A percentile compares a stretch with the other conserved stretches of the same genome.
Evolutionary conservation across 2,113 vertebrate genomes (phyloP).

Genomic region (Lepus americanus): DNA sequence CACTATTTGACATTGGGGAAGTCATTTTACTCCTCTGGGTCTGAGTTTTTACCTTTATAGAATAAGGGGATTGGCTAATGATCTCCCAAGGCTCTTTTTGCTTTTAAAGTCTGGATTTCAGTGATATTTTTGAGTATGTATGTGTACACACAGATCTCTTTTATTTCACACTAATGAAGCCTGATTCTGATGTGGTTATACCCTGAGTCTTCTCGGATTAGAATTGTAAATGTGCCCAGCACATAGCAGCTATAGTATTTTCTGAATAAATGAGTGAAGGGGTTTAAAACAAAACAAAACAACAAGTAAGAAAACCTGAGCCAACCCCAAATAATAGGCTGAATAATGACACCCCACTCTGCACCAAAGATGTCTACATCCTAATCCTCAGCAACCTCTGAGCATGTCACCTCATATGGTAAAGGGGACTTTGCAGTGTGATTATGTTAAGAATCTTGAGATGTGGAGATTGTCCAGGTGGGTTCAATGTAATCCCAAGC

Average conservation of each 20-base stretch:
- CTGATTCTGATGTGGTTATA: not conserved
- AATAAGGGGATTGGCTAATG: not conserved
- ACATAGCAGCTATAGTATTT: not conserved
- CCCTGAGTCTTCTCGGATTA: not conserved
- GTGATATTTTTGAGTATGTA: not conserved
- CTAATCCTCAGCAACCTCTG: not conserved
- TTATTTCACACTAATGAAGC: slow-evolving; percentile 3
- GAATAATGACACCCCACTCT: too few relatives aligned
- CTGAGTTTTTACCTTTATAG: not conserved
- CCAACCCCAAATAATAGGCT: not conserved
- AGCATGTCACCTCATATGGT: not conserved
- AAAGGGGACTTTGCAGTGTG: not conserved
- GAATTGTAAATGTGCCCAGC: not conserved
- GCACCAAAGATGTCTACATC: not conserved
- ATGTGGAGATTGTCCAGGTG: not conserved
- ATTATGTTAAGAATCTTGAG: not conserved
- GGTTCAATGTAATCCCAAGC: not conserved
- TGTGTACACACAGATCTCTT: not conserved
- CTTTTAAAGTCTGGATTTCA: slow-evolving; percentile 23
- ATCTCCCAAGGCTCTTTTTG: not conserved
- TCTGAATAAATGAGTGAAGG: slow-evolving; percentile 10
- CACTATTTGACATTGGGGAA: not conserved
- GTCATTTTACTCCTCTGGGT: not conserved
- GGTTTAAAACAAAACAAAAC: slow-evolving; percentile 29
- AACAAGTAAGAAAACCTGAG: not conserved